Evolutionary conservation across 1,140 invertebrate species (phyloP), one percentile per base, ranked within the genome.

Genomic region (Drosophila bifasciata): DNA sequence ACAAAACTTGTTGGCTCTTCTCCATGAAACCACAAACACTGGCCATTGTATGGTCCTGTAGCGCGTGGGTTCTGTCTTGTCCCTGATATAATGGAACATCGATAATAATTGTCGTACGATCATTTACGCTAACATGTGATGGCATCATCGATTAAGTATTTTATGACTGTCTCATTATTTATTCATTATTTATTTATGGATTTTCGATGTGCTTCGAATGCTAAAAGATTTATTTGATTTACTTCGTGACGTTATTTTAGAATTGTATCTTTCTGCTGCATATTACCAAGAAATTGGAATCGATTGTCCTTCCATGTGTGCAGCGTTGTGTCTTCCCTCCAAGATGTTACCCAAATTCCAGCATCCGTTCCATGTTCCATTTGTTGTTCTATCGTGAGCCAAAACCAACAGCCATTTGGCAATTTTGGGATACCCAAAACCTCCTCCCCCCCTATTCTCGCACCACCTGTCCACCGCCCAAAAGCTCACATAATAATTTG

Each of bases 401-500:
- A 63, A 63, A 62, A 40, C 28, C 58, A 64, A 64, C 63, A 64
- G 45, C 61, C 59, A 51, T 58, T 70, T 80, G 77, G 71, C 45
- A 63, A 74, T 64, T 36, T 70, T 64, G 58, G 63, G n/a, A 44
- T 46, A 48, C 43, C 48, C 58, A 64, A 40, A n/a, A n/a, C n/a
- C n/a, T n/a, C 41, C 28, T 19, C 16, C 46, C 9, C 15, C 32
- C 9, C 15, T 17, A 17, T 36, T 6, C 16, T 21, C 6, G 13
- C 51, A 13, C 51, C 51, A 32, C 41, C 60, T 32, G 51, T 56
- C 21, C 32, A 16, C 50, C 25, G 32, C 15, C 3, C 40, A 23
- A 40, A n/a, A 48, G 40, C 49, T 57, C 53, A 44, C 60, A 67
- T 74, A 62, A 85, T 85, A 85, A 85, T 85, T 85, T 80, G 81